Evolutionary conservation across 2,113 vertebrate species (phyloP).

Genomic region (Chamaea fasciata): DNA sequence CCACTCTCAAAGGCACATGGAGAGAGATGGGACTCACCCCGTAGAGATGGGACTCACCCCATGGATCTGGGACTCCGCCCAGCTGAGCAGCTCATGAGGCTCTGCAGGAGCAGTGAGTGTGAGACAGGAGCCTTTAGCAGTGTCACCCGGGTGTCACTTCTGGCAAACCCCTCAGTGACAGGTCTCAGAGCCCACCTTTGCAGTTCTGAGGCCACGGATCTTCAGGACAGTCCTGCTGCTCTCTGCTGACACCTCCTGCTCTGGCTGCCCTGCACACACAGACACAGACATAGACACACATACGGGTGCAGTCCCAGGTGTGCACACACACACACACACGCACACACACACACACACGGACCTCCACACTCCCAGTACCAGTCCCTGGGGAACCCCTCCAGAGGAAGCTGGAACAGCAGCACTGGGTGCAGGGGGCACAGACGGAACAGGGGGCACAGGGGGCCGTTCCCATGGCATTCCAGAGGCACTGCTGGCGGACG

Average conservation of each 20-base stretch:
- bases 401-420: neutral
- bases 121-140: neutral
- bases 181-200: rapidly evolving
- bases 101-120: neutral
- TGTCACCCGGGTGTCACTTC: neutral
- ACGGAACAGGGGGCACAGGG: rapidly evolving
- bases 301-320: no score
- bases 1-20: neutral
- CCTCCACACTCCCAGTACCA: no score
- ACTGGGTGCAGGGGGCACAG: rapidly evolving
- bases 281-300: rapidly evolving
- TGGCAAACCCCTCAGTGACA: neutral
- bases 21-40: neutral
- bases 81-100: rapidly evolving
- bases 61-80: neutral
- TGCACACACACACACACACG: rapidly evolving
- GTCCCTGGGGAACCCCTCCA: neutral
- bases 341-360: neutral
- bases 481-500: no score
- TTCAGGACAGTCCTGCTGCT: neutral
- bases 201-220: neutral
- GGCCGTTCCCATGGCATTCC: neutral
- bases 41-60: no score
- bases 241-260: neutral
- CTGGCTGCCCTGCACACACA: neutral